These are phyloP conservation scores for Lasioglossum leucozonium DNA, from an alignment of 2,888 invertebrate species.

Conservation along the genomic window DNA sequence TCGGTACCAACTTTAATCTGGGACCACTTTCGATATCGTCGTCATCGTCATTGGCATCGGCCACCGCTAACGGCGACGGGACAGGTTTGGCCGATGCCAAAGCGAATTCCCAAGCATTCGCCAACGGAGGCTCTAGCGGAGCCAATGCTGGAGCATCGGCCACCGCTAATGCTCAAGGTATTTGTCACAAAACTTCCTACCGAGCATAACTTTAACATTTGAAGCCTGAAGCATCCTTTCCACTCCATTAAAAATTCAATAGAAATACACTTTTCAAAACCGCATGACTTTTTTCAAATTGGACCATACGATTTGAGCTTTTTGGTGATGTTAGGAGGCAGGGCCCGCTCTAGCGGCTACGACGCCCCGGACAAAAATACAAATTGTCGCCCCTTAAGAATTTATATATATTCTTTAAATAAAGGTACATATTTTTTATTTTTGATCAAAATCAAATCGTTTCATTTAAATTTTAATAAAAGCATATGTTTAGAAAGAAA, in stretches of 20 bases:
- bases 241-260: background rate
- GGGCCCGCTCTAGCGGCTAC: too few relatives aligned
- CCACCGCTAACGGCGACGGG: slow-evolving; percentile 67
- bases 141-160: slow-evolving; percentile 54
- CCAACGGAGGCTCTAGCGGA: slow-evolving; percentile 36
- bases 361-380: too few relatives aligned
- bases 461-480: too few relatives aligned
- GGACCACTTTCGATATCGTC: slow-evolving; percentile 76
- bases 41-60: slow-evolving; percentile 70
- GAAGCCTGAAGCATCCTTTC: background rate
- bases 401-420: too few relatives aligned
- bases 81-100: slow-evolving; percentile 56
- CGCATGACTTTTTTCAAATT: too few relatives aligned
- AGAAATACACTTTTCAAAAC: too few relatives aligned
- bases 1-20: slow-evolving; percentile 72
- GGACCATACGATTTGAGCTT: too few relatives aligned
- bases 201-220: background rate
- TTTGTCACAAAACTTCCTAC: background rate
- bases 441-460: too few relatives aligned
- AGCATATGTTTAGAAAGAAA: too few relatives aligned
- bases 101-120: slow-evolving; percentile 58
- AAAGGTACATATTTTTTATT: too few relatives aligned
- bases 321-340: too few relatives aligned
- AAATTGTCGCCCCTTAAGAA: too few relatives aligned
- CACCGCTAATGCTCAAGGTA: slow-evolving; percentile 63